Evolutionary conservation across 1,140 invertebrate genomes (phyloP).

Genomic region (Zaprionus gabonicus): DNA sequence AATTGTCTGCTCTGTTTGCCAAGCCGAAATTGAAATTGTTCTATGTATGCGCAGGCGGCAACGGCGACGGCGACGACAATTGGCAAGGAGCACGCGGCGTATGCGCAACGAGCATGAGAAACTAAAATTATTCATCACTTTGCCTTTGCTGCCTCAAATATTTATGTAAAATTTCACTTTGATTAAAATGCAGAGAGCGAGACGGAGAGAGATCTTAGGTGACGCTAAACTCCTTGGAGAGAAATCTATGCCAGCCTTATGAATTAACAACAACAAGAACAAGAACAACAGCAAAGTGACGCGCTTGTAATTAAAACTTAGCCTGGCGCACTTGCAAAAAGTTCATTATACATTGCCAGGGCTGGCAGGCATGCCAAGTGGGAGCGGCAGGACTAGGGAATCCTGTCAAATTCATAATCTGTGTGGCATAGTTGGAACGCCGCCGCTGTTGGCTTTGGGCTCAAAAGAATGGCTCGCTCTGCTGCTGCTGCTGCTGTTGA

Average conservation of each 20-base stretch:
- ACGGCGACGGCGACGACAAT: slow-evolving; percentile 40
- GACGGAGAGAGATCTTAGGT: slow-evolving; percentile 1
- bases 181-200: slow-evolving; percentile 63
- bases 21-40: slow-evolving; percentile 66
- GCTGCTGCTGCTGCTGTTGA: slow-evolving; percentile 69
- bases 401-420: slow-evolving; percentile 78
- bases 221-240: slow-evolving; percentile 43
- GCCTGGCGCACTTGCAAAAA: slow-evolving; percentile 60
- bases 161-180: slow-evolving; percentile 80
- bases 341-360: slow-evolving; percentile 60
- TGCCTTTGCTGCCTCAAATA: slow-evolving; percentile 53
- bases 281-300: slow-evolving; percentile 22
- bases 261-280: slow-evolving; percentile 69
- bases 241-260: slow-evolving; percentile 52
- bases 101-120: slow-evolving; percentile 31
- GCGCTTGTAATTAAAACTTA: slow-evolving; percentile 77
- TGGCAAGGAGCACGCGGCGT: slow-evolving; percentile 31
- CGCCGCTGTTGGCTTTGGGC: slow-evolving; percentile 35
- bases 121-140: slow-evolving; percentile 69
- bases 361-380: background rate
- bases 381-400: background rate
- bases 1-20: slow-evolving; percentile 24
- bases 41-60: slow-evolving; percentile 30
- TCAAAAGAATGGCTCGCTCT: slow-evolving; percentile 65
- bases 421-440: slow-evolving; percentile 47